Conservation (phyloP, 2,797 vertebrate species). For the Eulemur coronatus region DNA sequence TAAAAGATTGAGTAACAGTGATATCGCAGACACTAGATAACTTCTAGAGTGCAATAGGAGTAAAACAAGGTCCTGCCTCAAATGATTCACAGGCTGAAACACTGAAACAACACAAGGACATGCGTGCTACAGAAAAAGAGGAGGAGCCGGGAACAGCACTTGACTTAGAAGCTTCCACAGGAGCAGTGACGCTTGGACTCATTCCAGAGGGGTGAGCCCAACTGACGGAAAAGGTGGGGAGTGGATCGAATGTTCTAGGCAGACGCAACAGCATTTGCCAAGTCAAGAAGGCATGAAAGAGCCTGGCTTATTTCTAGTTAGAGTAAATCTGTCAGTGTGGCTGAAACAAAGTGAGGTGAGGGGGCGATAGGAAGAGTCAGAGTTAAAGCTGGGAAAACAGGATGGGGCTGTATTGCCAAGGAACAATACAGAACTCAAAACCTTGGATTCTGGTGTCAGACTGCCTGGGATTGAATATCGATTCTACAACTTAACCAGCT, state of each 20-base stretch:
- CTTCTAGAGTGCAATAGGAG: not conserved
- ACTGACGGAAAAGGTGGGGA: not conserved
- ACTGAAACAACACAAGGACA: not conserved
- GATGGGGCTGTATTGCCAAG: not conserved
- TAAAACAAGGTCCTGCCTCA: not conserved
- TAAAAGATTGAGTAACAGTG: not conserved
- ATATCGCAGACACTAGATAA: not conserved
- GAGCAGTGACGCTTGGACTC: not conserved
- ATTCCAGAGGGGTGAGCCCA: not conserved
- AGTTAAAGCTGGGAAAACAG: not conserved
- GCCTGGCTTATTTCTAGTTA: slow-evolving; percentile 49
- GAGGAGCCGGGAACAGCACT: not conserved
- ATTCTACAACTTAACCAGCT: not conserved
- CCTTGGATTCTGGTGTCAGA: not conserved
- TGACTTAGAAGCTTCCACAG: not conserved
- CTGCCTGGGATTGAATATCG: not conserved
- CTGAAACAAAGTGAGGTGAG: not conserved
- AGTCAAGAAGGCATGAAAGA: not conserved
- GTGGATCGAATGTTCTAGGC: not conserved
- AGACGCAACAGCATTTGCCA: not conserved
- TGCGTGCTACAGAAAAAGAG: not conserved
- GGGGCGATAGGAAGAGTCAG: not conserved
- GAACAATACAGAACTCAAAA: not conserved
- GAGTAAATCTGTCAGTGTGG: not conserved
- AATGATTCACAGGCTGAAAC: not conserved